Base-by-base conservation (phyloP, 2,888 invertebrate species). In the Hoplodrina ambigua region DNA sequence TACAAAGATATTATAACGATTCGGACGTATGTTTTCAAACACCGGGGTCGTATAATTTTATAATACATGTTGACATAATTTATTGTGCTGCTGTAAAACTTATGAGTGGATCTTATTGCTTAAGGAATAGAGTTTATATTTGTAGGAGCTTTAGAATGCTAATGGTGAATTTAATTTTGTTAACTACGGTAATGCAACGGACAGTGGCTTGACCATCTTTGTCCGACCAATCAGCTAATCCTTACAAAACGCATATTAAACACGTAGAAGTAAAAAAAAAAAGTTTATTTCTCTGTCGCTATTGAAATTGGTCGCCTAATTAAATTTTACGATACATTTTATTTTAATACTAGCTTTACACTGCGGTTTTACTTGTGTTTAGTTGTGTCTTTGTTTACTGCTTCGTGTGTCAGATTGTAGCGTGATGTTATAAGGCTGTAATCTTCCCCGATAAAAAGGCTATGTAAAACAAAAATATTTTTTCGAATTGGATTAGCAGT, bases 41-140 rank as follows among this genome's bases (percentile, higher is more conserved):
- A 92, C 87, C 83, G 78, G 87, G 86, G 87, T 90, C 90, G 85
- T 93, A 94, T 91, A 92, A 92, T 91, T 94, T 93, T 93, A 94
- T 92, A 91, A 90, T 89, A 85, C 88, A 76, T 72, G 78, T 84
- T 75, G 81, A 88, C 90, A 89, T 87, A 85, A 80, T 86, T 85
- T 83, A 78, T 66, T 66, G 61, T 83, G 70, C 75, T 41, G 65
- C 58, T 70, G 50, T 64, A 54, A 65, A 69, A 75, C 41, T 59
- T 63, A 55, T 19, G 37, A n/a, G 20, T 52, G 52, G 71, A 71
- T 67, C 70, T 80, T 88, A 81, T 66, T 8, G 1, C n/a, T 11
- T 15, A 10, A 11, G 0, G 0, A 17, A 50, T 76, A 79, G 59
- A 65, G 56, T 61, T 46, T 41, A 30, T 46, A 2, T 41, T 57